Percentiles rank a stretch among this genome's conserved stretches.
Evolutionary conservation across 2,113 vertebrate genomes (phyloP).

Genomic region (Illadopsis cleaveri): DNA sequence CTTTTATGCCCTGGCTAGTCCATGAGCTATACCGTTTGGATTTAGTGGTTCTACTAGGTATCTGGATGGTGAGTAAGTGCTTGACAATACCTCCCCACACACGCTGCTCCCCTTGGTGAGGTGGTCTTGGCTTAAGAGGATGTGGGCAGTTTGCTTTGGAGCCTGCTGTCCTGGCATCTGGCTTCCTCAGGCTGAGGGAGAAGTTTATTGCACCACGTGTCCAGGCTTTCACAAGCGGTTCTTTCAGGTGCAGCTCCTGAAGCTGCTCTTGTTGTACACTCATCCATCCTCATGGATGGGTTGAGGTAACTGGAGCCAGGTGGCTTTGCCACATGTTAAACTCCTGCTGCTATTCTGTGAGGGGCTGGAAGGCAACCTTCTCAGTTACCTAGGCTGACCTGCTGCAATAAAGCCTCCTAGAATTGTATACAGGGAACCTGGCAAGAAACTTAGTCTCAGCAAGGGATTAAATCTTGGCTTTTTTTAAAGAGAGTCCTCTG

Average conservation of each 20-base stretch:
- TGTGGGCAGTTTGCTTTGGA: not conserved
- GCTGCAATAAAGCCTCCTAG: not conserved
- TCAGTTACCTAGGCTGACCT: not conserved
- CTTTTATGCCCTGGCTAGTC: not conserved
- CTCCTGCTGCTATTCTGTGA: not conserved
- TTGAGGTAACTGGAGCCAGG: fast-evolving
- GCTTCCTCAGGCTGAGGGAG: not conserved
- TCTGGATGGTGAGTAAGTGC: not conserved
- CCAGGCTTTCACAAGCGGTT: not conserved
- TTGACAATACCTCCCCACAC: not conserved
- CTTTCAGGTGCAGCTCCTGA: not conserved
- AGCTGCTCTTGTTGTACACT: not conserved
- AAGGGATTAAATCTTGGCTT: not conserved
- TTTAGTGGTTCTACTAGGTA: not conserved
- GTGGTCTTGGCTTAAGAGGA: not conserved
- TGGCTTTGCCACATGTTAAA: not conserved
- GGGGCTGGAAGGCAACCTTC: not conserved
- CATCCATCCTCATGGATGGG: not conserved
- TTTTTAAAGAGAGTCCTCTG: not conserved
- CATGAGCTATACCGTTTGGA: fast-evolving
- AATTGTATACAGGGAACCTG: not conserved
- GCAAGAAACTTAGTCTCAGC: not conserved
- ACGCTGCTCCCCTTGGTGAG: not conserved
- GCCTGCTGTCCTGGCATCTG: not conserved
- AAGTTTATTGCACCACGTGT: fast-evolving